Evolutionary conservation across 2,113 vertebrate species (phyloP), one percentile per base, ranked within the genome.

Genomic region (Gnathochromis pfefferi): DNA sequence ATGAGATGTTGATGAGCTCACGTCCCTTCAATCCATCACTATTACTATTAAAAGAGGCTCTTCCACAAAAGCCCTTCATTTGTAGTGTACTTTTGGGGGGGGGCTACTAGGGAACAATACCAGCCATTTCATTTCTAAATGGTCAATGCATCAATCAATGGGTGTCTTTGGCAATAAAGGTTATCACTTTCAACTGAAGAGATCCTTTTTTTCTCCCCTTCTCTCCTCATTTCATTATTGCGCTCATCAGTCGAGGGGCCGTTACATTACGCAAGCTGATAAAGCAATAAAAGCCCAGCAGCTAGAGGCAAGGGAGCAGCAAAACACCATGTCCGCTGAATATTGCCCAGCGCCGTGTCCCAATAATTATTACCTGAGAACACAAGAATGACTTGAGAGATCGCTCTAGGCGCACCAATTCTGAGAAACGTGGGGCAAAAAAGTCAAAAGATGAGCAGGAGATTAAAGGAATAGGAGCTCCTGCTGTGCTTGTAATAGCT

Each of bases 1-100:
- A 91, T 88, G 88, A 88, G 93, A 81, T 87, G 87, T 19, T 94
- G 93, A 95, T 93, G 93, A 91, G 92, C 92, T 92, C 90, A 89
- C 31, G 17, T 88, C 86, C 78, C 84, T 85, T 87, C 87, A 65
- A 89, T 92, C 80, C 26, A 19, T 58, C 83, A 80, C 78, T 33
- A 55, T 86, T 89, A 83, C 75, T 5, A 75, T 81, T 90, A 87
- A 83, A 60, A 57, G 80, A 54, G 53, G 65, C 78, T 12, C 83
- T 88, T 84, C 53, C 63, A 88, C 83, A 85, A 87, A 84, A 60
- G 75, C 81, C 35, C 78, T 82, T 83, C 7, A 23, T 47, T 33
- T 2, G 7, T 45, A 84, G 87, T 53, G 81, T 42, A 75, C 5
- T 28, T 58, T 13, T 7, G 23, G 23, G 21, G 81, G 70, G 21